Conservation (phyloP, 2,888 invertebrate species). For the Eupithecia abbreviata region DNA sequence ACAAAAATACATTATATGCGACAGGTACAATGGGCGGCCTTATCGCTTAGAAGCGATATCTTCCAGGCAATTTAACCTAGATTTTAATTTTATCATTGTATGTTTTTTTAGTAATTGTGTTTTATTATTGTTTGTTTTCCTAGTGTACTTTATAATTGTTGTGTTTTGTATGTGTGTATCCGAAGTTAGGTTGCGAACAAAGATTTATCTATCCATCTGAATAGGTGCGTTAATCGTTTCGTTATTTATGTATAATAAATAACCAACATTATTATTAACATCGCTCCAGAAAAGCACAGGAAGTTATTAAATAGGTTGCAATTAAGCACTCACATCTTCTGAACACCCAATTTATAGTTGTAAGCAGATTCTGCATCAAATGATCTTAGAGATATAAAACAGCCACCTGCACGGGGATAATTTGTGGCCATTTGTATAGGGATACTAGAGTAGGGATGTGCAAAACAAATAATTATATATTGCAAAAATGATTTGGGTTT, state of each 20-base stretch:
- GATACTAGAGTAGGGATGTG: conserved; percentile 19
- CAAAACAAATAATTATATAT: background rate
- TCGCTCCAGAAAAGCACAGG: background rate
- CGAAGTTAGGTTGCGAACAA: too few species aligned
- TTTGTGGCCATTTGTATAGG: conserved; percentile 23
- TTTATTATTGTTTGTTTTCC: too few species aligned
- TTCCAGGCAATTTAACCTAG: too few species aligned
- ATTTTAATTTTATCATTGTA: too few species aligned
- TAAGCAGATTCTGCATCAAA: conserved; percentile 20
- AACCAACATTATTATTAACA: background rate
- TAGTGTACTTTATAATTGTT: too few species aligned
- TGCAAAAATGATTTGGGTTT: background rate
- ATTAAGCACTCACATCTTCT: background rate
- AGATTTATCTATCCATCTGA: too few species aligned
- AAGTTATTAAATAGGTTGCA: conserved; percentile 3
- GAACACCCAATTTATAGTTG: conserved; percentile 13
- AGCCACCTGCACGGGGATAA: conserved; percentile 7
- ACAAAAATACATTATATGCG: too few species aligned
- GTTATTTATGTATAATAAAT: background rate
- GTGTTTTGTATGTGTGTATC: too few species aligned
- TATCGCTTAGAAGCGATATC: too few species aligned
- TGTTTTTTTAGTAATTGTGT: too few species aligned
- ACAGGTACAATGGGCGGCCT: too few species aligned
- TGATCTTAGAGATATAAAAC: conserved; percentile 20
- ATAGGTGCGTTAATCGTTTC: background rate